Percentiles rank a stretch among this genome's conserved stretches.
Evolutionary conservation across 1,140 invertebrate genomes (phyloP).

Genomic region (Drosophila sucinea): DNA sequence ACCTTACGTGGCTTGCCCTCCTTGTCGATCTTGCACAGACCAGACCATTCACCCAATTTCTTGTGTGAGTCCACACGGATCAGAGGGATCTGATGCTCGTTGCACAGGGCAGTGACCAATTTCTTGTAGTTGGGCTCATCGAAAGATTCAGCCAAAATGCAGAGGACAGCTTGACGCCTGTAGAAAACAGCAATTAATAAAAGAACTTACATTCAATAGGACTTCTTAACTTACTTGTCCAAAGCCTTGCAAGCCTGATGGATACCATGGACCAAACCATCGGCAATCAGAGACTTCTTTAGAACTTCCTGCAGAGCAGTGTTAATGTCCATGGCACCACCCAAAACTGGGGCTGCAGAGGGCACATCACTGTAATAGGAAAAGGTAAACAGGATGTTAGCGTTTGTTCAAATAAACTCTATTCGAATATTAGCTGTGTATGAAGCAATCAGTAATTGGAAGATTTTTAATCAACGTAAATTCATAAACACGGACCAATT

Average conservation of each 20-base stretch:
- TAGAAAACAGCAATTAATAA: background rate
- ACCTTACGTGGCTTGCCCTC: slow-evolving; percentile 99
- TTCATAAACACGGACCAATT: slow-evolving; percentile 82
- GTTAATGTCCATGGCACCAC: slow-evolving; percentile 95
- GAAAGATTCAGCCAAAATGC: slow-evolving; percentile 98
- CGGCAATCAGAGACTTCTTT: slow-evolving; percentile 96
- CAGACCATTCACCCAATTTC: slow-evolving; percentile 99
- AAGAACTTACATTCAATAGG: background rate
- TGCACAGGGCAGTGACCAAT: slow-evolving; percentile 98
- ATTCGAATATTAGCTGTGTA: background rate
- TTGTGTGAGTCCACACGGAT: slow-evolving; percentile 98
- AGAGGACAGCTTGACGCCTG: slow-evolving; percentile 96
- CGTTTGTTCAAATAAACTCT: background rate
- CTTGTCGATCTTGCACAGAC: slow-evolving; percentile 99
- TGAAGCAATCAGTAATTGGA: slow-evolving; percentile 67
- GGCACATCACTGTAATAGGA: slow-evolving; percentile 86
- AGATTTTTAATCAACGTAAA: slow-evolving; percentile 69
- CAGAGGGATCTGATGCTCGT: slow-evolving; percentile 98
- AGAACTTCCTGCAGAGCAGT: slow-evolving; percentile 98
- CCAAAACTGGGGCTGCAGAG: slow-evolving; percentile 84
- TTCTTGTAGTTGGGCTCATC: slow-evolving; percentile 99
- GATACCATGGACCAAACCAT: slow-evolving; percentile 97
- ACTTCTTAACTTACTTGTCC: slow-evolving; percentile 91
- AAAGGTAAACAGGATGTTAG: background rate
- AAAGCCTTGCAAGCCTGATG: slow-evolving; percentile 98